Evolutionary conservation across 1,140 invertebrate species (phyloP), one percentile per base, ranked within the genome.

Genomic region (Anthonomus grandis): DNA sequence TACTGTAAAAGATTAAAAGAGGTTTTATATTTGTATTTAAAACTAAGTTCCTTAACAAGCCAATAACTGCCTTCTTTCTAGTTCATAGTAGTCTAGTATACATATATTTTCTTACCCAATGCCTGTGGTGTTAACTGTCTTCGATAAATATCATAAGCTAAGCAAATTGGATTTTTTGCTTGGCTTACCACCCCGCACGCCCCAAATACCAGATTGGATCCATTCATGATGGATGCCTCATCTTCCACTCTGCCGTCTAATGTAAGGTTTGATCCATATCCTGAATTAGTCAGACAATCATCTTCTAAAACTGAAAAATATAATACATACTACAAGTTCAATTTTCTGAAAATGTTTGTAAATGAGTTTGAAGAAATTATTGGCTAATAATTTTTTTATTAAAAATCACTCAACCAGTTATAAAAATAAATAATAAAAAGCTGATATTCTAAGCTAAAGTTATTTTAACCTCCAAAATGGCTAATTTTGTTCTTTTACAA

Each of bases 191-290:
- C 88, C 23, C 89, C 90, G 66, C 93, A 88, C 47, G 91, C 91
- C 17, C 91, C 94, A 80, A 88, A 95, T 60, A 86, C 79, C 25
- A 91, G 73, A 48, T 80, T 87, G 52, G 79, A 76, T 1, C 91
- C 91, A 76, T 94, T 86, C 93, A 97, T 97, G 17, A 95, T 81
- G 64, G 89, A 87, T 2, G 93, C 93, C 79, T 97, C 95, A 75
- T 91, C 95, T 78, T 97, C 92, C 0, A 97, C 91, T 25, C 78
- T 76, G 21, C 92, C 91, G 60, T 88, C 81, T 68, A 86, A 78
- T 37, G 89, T 95, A 39, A 97, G 79, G 79, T 93, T 95, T 8
- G 93, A 96, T 15, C 95, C 95, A 72, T 80, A 86, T 2, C 95
- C 95, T 65, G 93, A 92, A 81, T 98, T 98, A 2, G 93, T 95